Evolutionary conservation across 2,113 vertebrate species (phyloP).

Genomic region (Tenrec ecaudatus): DNA sequence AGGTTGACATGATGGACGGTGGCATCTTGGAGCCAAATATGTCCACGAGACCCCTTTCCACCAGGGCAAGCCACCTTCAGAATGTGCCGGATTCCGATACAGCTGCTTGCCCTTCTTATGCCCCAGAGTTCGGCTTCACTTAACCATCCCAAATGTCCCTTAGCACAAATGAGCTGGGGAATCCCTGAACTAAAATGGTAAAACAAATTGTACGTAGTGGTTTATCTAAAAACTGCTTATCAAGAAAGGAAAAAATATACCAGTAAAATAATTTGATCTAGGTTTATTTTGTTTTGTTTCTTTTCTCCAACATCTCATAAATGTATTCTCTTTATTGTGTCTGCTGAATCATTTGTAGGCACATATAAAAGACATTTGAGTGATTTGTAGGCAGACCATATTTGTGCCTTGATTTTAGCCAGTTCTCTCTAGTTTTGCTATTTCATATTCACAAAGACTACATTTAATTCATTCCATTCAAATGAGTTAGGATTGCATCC

Average conservation of each 20-base stretch:
- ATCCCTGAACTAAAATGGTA: constrained; percentile 48
- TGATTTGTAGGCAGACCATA: constrained; percentile 34
- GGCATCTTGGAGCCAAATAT: constrained; percentile 41
- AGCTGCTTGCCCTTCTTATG: not conserved
- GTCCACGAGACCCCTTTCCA: not conserved
- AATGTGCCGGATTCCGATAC: constrained; percentile 4
- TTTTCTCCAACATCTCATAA: constrained; percentile 20
- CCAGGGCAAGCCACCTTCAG: not conserved
- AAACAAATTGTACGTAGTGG: constrained; percentile 59
- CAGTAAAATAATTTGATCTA: not conserved
- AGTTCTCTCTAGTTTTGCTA: constrained; percentile 49
- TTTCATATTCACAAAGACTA: constrained; percentile 48
- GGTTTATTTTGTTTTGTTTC: not conserved
- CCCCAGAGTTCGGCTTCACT: not conserved
- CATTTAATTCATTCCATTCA: constrained; percentile 61
- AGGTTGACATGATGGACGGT: constrained; percentile 37
- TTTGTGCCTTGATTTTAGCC: constrained; percentile 56
- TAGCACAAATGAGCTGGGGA: constrained; percentile 40
- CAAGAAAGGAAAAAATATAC: constrained; percentile 18
- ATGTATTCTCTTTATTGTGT: constrained; percentile 32
- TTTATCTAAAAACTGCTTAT: constrained; percentile 58
- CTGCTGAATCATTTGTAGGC: not conserved
- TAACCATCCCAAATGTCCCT: not conserved
- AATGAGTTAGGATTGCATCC: constrained; percentile 57
- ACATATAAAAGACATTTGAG: not conserved